Evolutionary conservation across 2,113 vertebrate genomes (phyloP).

Genomic region (Bufo bufo): DNA sequence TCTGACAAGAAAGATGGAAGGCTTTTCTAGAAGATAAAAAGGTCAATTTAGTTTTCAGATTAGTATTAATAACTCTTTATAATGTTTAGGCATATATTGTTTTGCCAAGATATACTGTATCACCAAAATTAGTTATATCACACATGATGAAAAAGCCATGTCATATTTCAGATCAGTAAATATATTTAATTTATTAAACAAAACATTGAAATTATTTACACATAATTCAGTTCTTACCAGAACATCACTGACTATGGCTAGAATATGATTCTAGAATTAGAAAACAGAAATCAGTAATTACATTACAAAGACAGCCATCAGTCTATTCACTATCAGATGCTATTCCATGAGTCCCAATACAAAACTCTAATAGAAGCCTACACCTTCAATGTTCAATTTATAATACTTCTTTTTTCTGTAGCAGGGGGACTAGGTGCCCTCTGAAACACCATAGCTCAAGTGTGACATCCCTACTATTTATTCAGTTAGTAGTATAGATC

Average conservation of each 20-base stretch:
- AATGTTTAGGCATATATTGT: not conserved
- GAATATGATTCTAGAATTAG: slow-evolving; percentile 26
- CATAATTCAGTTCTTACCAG: slow-evolving; percentile 31
- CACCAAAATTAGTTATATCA: not conserved
- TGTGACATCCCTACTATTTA: too few species aligned
- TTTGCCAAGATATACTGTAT: not conserved
- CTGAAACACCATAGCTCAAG: too few species aligned
- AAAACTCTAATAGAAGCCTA: too few species aligned
- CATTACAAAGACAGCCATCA: not conserved
- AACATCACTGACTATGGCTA: slow-evolving; percentile 9
- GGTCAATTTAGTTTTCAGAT: not conserved
- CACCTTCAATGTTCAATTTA: too few species aligned
- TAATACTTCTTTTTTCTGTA: too few species aligned
- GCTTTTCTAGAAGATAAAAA: slow-evolving; percentile 19
- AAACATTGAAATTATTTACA: too few species aligned
- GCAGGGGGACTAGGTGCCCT: too few species aligned
- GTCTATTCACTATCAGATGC: not conserved
- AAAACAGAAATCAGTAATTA: not conserved
- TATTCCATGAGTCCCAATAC: too few species aligned
- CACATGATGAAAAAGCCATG: not conserved
- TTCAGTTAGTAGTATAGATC: too few species aligned
- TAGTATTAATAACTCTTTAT: not conserved
- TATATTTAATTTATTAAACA: too few species aligned
- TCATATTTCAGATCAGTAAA: too few species aligned
- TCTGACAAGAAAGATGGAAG: slow-evolving; percentile 47